Conservation (phyloP, 2,113 vertebrate species). For the Vimba vimba region DNA sequence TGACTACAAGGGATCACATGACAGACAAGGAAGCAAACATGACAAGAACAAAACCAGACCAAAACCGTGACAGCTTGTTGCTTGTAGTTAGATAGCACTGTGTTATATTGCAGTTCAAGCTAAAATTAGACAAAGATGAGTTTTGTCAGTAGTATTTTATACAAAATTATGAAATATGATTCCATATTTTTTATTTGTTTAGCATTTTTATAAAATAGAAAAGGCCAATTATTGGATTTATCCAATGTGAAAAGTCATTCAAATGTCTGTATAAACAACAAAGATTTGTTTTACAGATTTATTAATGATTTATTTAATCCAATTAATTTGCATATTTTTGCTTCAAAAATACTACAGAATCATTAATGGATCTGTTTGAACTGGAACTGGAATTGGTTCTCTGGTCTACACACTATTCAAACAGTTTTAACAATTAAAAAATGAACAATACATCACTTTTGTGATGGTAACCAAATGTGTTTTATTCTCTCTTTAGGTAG, state of each 20-base stretch:
- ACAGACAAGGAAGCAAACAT: no score
- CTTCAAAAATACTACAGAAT: no score
- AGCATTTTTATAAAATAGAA: not conserved
- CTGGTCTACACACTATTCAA: not conserved
- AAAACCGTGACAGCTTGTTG: no score
- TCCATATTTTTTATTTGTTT: not conserved
- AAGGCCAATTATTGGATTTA: not conserved
- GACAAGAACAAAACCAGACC: no score
- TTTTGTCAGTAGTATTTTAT: not conserved
- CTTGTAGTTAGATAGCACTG: no score
- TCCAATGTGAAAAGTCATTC: not conserved
- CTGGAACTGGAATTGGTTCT: not conserved
- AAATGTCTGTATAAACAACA: not conserved
- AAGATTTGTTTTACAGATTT: not conserved
- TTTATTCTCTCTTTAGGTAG: conserved; percentile 60
- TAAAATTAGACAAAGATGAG: no score
- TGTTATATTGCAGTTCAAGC: no score
- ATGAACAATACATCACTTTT: not conserved
- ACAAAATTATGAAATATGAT: not conserved
- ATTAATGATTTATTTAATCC: no score
- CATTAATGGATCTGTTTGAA: not conserved
- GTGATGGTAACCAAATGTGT: conserved; percentile 14
- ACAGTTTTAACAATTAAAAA: not conserved
- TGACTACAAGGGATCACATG: no score
- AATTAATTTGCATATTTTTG: not conserved